Percentiles rank a stretch among this genome's conserved stretches.
phyloP scores from a whole-genome alignment of 37 sponge, comb jelly and placozoan genomes.

The Haliclona indistincta region DNA sequence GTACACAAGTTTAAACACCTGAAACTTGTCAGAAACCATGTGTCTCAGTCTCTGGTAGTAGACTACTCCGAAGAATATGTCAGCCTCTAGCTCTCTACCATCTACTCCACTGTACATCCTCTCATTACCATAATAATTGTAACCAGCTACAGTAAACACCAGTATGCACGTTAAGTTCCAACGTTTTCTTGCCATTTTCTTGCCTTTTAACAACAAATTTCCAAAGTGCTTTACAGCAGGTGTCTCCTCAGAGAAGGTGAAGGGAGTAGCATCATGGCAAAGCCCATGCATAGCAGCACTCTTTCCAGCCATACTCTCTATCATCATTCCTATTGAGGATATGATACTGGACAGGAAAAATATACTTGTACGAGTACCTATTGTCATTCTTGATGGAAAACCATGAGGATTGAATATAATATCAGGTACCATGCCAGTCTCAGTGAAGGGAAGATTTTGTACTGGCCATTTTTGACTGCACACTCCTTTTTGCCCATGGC shows the following conservation, averaged over 20 bases:
- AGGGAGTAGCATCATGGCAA: slow-evolving; percentile 92
- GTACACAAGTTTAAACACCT: slow-evolving; percentile 38
- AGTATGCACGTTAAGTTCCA: background rate
- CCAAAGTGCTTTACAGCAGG: slow-evolving; percentile 89
- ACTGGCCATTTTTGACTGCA: slow-evolving; percentile 92
- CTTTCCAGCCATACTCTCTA: slow-evolving; percentile 99
- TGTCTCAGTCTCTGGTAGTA: slow-evolving; percentile 98
- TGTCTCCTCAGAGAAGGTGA: slow-evolving; percentile 86
- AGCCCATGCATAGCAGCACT: slow-evolving; percentile 85
- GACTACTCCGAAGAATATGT: slow-evolving; percentile 93
- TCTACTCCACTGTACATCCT: slow-evolving; percentile 92
- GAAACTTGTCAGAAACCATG: slow-evolving; percentile 98
- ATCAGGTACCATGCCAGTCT: slow-evolving; percentile 97
- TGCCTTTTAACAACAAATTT: slow-evolving; percentile 78
- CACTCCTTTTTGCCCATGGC: slow-evolving; percentile 99
- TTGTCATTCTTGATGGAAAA: slow-evolving; percentile 99
- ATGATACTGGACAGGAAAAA: background rate
- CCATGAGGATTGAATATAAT: slow-evolving; percentile 99
- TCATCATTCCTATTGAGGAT: slow-evolving; percentile 87
- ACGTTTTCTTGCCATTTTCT: background rate
- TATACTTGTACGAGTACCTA: slow-evolving; percentile 54
- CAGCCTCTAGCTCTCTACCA: slow-evolving; percentile 93
- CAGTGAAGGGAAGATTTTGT: slow-evolving; percentile 97
- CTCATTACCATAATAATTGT: slow-evolving; percentile 96
- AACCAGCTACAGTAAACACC: slow-evolving; percentile 74